Conservation (phyloP, 2,113 vertebrate species). For the Indri indri region DNA sequence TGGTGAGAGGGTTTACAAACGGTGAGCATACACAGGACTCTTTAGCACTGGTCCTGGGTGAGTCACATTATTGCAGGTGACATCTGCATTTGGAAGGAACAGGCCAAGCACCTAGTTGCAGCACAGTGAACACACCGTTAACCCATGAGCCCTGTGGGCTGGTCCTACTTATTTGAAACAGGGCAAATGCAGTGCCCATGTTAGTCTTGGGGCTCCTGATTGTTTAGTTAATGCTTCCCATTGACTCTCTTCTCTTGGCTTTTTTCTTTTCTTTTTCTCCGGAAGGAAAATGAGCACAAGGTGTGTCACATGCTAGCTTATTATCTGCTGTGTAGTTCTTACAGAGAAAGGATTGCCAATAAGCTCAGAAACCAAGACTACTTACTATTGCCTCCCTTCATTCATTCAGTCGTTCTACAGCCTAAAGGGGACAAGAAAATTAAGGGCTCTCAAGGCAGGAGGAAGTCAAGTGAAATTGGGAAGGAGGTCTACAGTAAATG, state of each 20-base stretch:
- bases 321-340: not conserved
- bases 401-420: not conserved
- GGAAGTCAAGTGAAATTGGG: not conserved
- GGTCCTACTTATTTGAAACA: not conserved
- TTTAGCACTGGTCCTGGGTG: not conserved
- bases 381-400: not conserved
- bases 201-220: not conserved
- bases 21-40: not conserved
- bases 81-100: not conserved
- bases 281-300: constrained; percentile 2
- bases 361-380: not conserved
- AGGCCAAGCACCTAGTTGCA: not conserved
- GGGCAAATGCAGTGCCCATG: fast-evolving
- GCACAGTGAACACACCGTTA: not conserved
- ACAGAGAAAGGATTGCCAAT: not conserved
- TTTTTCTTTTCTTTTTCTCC: not conserved
- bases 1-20: not conserved
- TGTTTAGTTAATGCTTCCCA: not conserved
- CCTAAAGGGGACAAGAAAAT: not conserved
- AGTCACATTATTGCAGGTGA: not conserved
- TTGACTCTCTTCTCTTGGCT: not conserved
- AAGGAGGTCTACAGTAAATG: not conserved
- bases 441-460: not conserved
- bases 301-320: not conserved
- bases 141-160: fast-evolving